phyloP scores from a whole-genome alignment of 2,888 invertebrate genomes.

The Dynastes grantii region DNA sequence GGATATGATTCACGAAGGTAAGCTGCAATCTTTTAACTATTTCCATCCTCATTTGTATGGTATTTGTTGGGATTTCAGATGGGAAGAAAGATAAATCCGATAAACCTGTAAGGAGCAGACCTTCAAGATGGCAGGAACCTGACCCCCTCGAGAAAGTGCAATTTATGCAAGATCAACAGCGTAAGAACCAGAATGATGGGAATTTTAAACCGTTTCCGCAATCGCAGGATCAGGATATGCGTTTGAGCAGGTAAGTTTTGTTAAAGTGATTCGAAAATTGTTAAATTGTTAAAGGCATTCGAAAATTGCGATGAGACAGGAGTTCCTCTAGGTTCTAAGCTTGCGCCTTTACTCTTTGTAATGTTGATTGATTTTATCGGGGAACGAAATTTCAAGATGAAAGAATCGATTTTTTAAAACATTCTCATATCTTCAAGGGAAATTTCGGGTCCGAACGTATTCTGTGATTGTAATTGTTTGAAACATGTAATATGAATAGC shows the following conservation, averaged over 20 bases:
- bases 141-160: conserved; percentile 59
- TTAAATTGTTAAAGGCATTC: too few relatives aligned
- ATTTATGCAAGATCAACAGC: conserved; percentile 53
- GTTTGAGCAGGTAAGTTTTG: conserved; percentile 63
- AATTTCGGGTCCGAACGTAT: too few relatives aligned
- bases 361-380: neutral
- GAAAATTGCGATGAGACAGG: too few relatives aligned
- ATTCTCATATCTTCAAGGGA: too few relatives aligned
- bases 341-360: neutral
- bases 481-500: too few relatives aligned
- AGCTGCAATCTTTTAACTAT: neutral
- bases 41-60: neutral
- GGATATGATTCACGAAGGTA: conserved; percentile 60
- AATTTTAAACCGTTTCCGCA: conserved; percentile 58
- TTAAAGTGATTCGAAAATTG: too few relatives aligned
- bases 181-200: conserved; percentile 54
- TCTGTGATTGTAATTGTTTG: too few relatives aligned
- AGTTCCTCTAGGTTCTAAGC: neutral
- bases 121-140: conserved; percentile 69
- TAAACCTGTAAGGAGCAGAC: conserved; percentile 63
- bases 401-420: too few relatives aligned
- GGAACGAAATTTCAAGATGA: too few relatives aligned
- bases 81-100: conserved; percentile 59
- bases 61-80: neutral
- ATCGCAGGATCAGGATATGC: conserved; percentile 69